These are phyloP conservation scores for Pangasianodon hypophthalmus DNA, from an alignment of 2,113 vertebrate genomes.

Conservation along the genomic window DNA sequence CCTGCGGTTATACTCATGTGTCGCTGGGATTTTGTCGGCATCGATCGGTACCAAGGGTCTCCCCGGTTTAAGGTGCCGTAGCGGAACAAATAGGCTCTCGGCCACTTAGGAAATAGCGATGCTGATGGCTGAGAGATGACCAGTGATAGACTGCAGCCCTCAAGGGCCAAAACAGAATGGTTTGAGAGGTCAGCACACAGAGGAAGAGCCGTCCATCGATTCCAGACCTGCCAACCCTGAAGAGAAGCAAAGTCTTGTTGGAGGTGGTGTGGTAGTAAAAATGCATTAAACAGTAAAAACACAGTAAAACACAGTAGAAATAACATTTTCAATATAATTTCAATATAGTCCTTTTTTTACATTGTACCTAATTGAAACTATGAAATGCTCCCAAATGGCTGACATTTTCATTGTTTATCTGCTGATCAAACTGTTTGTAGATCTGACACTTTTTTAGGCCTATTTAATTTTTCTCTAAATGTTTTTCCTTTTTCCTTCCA, in stretches of 20 bases:
- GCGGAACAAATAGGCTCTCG: constrained; percentile 41
- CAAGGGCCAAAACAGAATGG: constrained; percentile 20
- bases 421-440: not conserved
- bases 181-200: not conserved
- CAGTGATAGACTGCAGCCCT: constrained; percentile 36
- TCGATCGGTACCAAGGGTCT: constrained; percentile 20
- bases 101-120: constrained; percentile 11
- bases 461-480: not conserved
- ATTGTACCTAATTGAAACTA: not conserved
- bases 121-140: constrained; percentile 44
- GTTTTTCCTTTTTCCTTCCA: not conserved
- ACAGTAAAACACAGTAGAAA: not conserved
- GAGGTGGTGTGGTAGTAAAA: no score
- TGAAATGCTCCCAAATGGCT: not conserved
- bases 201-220: constrained; percentile 25
- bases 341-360: not conserved
- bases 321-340: not conserved
- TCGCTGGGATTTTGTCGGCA: constrained; percentile 31
- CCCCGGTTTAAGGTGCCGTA: constrained; percentile 29
- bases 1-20: constrained; percentile 20
- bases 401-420: not conserved
- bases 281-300: not conserved
- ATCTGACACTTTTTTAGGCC: not conserved
- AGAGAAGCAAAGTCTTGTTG: not conserved
- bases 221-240: not conserved